Evolutionary conservation across 2,888 invertebrate genomes (phyloP), one percentile per base, ranked within the genome.

Genomic region (Dinocampus coccinellae): DNA sequence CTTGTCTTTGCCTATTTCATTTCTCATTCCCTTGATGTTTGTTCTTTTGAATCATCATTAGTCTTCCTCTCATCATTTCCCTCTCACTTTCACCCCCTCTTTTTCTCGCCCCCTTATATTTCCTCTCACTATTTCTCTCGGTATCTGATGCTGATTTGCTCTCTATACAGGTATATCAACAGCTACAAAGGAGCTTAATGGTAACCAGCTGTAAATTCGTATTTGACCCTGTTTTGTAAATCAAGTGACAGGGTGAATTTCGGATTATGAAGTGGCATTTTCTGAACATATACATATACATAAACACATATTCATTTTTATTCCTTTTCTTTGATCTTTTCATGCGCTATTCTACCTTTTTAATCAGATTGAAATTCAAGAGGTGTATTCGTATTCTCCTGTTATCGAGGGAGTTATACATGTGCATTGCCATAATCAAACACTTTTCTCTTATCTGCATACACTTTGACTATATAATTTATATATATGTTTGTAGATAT

Each of bases 181-280:
- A 33, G 33, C 10, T 3, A 10, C 9, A 7, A 16, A 55, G 55
- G 24, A 20, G 34, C 7, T 16, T 58, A 58, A 58, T 34, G 16
- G 33, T 13, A 55, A 24, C 24, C 55, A 26, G 24, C 74, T 73
- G 79, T 78, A 79, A 81, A 81, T 81, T 78, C 78, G 75, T 77
- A 76, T 77, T 75, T 78, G 78, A 79, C 79, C 80, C 75, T 74
- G 75, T 80, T 80, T 72, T 73, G 72, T 60, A 71, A 9, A 58
- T 16, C 10, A 29, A 3, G 4, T 3, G 2, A n/a, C 13, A 29
- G 29, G 53, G 13, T 6, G n/a, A 26, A 33, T 33, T 58, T 58
- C n/a, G 16, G 33, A 10, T 11, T 11, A 33, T n/a, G 4, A 26
- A 55, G 24, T 55, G n/a, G 16, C 58, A 2, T 16, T 58, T n/a